Evolutionary conservation across 2,113 vertebrate genomes (phyloP), one percentile per base, ranked within the genome.

Genomic region (Istiophorus platypterus): DNA sequence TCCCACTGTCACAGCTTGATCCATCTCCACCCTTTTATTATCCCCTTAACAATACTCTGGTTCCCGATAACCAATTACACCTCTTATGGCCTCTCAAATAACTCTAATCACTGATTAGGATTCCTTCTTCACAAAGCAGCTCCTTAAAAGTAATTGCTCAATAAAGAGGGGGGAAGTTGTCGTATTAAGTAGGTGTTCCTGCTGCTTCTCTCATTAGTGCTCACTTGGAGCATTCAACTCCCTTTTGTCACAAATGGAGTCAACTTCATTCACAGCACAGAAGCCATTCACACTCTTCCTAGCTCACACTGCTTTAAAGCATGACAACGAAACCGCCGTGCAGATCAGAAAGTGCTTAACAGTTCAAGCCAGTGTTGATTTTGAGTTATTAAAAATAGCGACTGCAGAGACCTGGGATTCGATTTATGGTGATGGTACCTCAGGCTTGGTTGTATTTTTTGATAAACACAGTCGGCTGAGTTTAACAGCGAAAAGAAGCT

Each of bases 81-180:
- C 95, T 97, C 95, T 94, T 94, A 95, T 91, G 92, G 95, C 95
- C 96, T 96, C 94, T 97, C 95, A 96, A 96, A 97, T 96, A 96
- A 96, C 95, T 95, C 92, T 97, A 98, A 97, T 97, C 96, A 96
- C 95, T 96, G 96, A 97, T 98, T 97, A 96, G 96, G 96, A 97
- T 98, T 97, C 95, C 95, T 96, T 94, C 95, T 95, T 95, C 95
- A 96, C 96, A 96, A 95, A 95, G 95, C 95, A 93, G 95, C 95
- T 95, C 96, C 96, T 97, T 96, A 95, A 96, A 96, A 95, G 96
- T 98, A 98, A 97, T 97, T 96, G 96, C 96, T 95, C 96, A 97
- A 97, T 97, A 97, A 97, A 97, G 97, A 96, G 95, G 96, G 94
- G 94, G 95, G 95, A 96, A 96, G 96, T 96, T 96, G 95, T 95